phyloP scores from a whole-genome alignment of 92 coral and sea anemone species.

The Metridium senile region DNA sequence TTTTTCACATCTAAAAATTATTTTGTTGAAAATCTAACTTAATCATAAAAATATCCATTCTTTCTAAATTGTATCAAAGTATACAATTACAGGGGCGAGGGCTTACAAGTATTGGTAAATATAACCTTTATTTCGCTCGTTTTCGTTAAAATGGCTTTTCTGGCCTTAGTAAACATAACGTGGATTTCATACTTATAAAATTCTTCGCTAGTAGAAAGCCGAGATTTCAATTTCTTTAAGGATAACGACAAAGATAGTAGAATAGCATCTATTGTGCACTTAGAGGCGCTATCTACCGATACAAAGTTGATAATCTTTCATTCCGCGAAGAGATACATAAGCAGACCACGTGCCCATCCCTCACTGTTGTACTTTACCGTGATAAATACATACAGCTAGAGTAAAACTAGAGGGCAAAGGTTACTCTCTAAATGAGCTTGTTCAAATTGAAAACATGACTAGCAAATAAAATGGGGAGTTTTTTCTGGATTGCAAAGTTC shows the following conservation, averaged over 20 bases:
- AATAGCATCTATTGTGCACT: constrained; percentile 30
- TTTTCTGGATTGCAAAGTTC: constrained; percentile 4
- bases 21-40: constrained; percentile 17
- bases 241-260: constrained; percentile 27
- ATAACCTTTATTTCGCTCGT: constrained; percentile 50
- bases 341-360: constrained; percentile 43
- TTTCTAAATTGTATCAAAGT: constrained; percentile 23
- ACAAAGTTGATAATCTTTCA: constrained; percentile 34
- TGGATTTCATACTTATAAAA: constrained; percentile 6
- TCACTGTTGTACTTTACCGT: constrained; percentile 32
- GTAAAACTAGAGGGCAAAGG: constrained; percentile 46
- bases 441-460: background rate
- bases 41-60: constrained; percentile 32
- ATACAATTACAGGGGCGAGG: constrained; percentile 34
- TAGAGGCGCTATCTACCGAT: constrained; percentile 41
- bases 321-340: constrained; percentile 32
- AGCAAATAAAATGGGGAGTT: constrained; percentile 5
- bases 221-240: constrained; percentile 11
- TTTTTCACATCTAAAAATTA: constrained; percentile 27
- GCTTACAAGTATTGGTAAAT: constrained; percentile 28
- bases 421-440: constrained; percentile 14
- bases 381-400: constrained; percentile 33
- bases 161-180: constrained; percentile 35
- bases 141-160: constrained; percentile 35
- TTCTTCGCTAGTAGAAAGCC: constrained; percentile 4